Evolutionary conservation across 1,140 invertebrate species (phyloP).

Genomic region (Drosophila grimshawi): DNA sequence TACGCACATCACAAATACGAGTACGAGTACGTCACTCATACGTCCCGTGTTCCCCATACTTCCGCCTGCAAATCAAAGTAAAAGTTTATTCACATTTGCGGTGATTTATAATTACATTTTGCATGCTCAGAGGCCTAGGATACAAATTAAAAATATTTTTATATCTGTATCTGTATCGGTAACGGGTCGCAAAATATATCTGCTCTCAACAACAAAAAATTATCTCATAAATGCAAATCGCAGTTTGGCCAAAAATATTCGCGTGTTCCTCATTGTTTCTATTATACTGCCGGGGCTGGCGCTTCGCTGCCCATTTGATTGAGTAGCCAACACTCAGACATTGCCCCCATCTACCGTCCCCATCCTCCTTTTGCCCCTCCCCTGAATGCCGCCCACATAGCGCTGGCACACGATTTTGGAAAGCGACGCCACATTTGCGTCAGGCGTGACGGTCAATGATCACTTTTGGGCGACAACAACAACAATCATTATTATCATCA

Average conservation of each 20-base stretch:
- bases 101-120: slow-evolving; percentile 73
- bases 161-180: slow-evolving; percentile 22
- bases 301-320: slow-evolving; percentile 49
- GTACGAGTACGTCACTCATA: slow-evolving; percentile 58
- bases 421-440: slow-evolving; percentile 65
- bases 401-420: slow-evolving; percentile 70
- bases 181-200: slow-evolving; percentile 21
- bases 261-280: slow-evolving; percentile 25
- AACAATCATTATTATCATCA: slow-evolving; percentile 27
- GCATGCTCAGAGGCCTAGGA: slow-evolving; percentile 39
- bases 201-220: slow-evolving; percentile 7
- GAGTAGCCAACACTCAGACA: slow-evolving; percentile 45
- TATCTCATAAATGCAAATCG: slow-evolving; percentile 36
- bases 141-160: slow-evolving; percentile 18
- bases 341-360: neutral
- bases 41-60: slow-evolving; percentile 51
- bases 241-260: slow-evolving; percentile 5
- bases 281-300: slow-evolving; percentile 14
- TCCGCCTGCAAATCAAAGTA: slow-evolving; percentile 44
- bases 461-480: slow-evolving; percentile 61
- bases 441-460: slow-evolving; percentile 81
- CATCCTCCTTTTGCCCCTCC: slow-evolving; percentile 10
- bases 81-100: slow-evolving; percentile 76
- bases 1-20: slow-evolving; percentile 34
- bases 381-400: slow-evolving; percentile 53